Evolutionary conservation across 2,113 vertebrate species (phyloP).

Genomic region (Salvelinus namaycush): DNA sequence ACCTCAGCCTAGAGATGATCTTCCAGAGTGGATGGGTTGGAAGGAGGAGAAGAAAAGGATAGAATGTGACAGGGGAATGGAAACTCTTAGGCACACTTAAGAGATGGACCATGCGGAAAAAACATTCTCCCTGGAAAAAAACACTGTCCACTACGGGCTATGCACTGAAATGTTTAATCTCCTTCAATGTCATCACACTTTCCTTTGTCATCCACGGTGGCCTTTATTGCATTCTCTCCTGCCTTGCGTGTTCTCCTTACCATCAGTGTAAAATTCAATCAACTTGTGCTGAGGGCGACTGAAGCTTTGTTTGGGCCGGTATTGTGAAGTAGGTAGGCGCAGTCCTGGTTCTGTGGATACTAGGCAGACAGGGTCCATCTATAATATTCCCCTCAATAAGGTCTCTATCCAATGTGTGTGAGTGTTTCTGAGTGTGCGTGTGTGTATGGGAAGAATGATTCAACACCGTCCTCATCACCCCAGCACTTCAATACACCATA

Average conservation of each 20-base stretch:
- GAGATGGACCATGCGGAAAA: conserved; percentile 7
- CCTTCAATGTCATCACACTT: conserved; percentile 11
- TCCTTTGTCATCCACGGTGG: conserved; percentile 22
- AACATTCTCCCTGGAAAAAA: too few relatives aligned
- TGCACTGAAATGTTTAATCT: conserved; percentile 8
- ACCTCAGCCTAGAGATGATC: conserved; percentile 33
- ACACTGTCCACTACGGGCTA: neutral
- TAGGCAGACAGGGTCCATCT: neutral
- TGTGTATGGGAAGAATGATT: conserved; percentile 16
- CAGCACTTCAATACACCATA: conserved; percentile 51
- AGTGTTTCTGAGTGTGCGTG: conserved; percentile 5
- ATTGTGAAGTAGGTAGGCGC: conserved; percentile 9
- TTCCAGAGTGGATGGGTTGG: conserved; percentile 31
- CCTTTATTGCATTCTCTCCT: conserved; percentile 17
- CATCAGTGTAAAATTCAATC: conserved; percentile 26
- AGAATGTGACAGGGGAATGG: conserved; percentile 53
- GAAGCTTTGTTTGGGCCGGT: conserved; percentile 21
- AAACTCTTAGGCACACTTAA: conserved; percentile 47
- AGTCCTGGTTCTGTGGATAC: neutral
- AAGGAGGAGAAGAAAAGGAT: conserved; percentile 5
- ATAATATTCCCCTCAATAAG: conserved; percentile 12
- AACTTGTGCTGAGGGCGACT: conserved; percentile 23
- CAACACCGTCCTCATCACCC: conserved; percentile 42
- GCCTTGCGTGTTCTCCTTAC: conserved; percentile 19
- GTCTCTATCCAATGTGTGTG: conserved; percentile 5